Evolutionary conservation across 2,113 vertebrate genomes (phyloP), one percentile per base, ranked within the genome.

Genomic region (Melanostigma gelatinosum): DNA sequence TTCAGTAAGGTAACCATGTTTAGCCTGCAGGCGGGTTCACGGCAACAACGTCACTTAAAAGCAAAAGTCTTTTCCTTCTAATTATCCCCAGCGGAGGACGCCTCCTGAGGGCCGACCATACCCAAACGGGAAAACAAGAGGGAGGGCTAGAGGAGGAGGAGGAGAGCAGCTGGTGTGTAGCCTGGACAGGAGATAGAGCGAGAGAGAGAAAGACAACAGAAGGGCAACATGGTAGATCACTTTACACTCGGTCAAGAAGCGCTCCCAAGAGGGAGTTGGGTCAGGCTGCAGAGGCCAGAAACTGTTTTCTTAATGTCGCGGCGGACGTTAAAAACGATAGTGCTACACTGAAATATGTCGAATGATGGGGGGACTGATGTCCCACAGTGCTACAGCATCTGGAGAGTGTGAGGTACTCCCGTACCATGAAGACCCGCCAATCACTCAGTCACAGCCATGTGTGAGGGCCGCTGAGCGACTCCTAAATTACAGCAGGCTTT

Each of bases 131-230:
- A 84, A 90, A 88, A 84, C 65, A 86, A 78, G 72, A 62, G 20
- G 65, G 72, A 72, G 58, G 66, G 48, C 42, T 27, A 63, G 20
- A 22, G 22, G 24, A 72, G 54, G 48, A 32, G 73, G 32, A 46
- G 55, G 34, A 60, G 34, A 85, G 77, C 89, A 92, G 85, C 88
- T 90, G 88, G 77, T 89, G 71, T 13, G 32, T 72, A 57, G 73
- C 74, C 29, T 80, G 64, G 65, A 69, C 55, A 48, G 74, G 27
- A 85, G 72, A 55, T 38, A 62, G 68, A 68, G 32, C 40, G 44
- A 24, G 60, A 24, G 54, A 57, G 72, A 22, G 4, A 15, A 65
- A 40, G 68, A 83, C 75, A 87, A 87, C 48, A 83, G 55, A 66
- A 60, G 71, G 75, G 18, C 55, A 70, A 75, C 58, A 82, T 74